Conservation (phyloP, 2,113 vertebrate genomes). For the Protobothrops mucrosquamatus region DNA sequence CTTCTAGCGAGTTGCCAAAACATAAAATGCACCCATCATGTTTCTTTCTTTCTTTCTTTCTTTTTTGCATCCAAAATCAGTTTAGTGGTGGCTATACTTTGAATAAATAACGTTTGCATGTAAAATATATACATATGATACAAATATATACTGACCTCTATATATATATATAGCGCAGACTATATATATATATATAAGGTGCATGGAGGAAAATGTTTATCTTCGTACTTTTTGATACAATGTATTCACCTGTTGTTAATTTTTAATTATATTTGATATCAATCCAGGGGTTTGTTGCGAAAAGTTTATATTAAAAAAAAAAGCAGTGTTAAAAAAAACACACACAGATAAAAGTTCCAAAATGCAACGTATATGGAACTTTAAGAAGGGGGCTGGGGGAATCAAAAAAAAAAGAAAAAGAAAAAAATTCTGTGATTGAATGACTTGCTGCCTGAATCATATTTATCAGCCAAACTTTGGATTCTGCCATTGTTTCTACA, state of each 20-base stretch:
- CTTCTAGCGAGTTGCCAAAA: slow-evolving; percentile 75
- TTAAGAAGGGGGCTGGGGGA: slow-evolving; percentile 51
- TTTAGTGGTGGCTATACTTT: slow-evolving; percentile 82
- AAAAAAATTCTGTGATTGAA: slow-evolving; percentile 72
- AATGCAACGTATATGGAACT: slow-evolving; percentile 75
- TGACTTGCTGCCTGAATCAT: slow-evolving; percentile 87
- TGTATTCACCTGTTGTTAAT: slow-evolving; percentile 86
- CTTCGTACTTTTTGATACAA: slow-evolving; percentile 95
- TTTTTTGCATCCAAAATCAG: slow-evolving; percentile 77
- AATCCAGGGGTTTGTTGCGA: slow-evolving; percentile 86
- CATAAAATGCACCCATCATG: slow-evolving; percentile 64
- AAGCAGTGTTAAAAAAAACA: slow-evolving; percentile 66
- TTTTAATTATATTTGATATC: slow-evolving; percentile 97
- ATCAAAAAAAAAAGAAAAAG: not conserved
- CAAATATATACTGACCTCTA: slow-evolving; percentile 70
- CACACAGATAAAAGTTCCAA: slow-evolving; percentile 61
- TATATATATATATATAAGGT: slow-evolving; percentile 73
- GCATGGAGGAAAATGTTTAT: slow-evolving; percentile 86
- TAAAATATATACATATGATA: slow-evolving; percentile 79
- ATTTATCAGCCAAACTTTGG: slow-evolving; percentile 89
- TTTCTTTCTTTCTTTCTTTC: slow-evolving; percentile 62
- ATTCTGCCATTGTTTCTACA: slow-evolving; percentile 97
- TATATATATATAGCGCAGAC: slow-evolving; percentile 69
- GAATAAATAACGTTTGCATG: slow-evolving; percentile 90
- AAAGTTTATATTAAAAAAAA: slow-evolving; percentile 81